phyloP scores from a whole-genome alignment of 2,888 invertebrate species.

The Machimus atricapillus region DNA sequence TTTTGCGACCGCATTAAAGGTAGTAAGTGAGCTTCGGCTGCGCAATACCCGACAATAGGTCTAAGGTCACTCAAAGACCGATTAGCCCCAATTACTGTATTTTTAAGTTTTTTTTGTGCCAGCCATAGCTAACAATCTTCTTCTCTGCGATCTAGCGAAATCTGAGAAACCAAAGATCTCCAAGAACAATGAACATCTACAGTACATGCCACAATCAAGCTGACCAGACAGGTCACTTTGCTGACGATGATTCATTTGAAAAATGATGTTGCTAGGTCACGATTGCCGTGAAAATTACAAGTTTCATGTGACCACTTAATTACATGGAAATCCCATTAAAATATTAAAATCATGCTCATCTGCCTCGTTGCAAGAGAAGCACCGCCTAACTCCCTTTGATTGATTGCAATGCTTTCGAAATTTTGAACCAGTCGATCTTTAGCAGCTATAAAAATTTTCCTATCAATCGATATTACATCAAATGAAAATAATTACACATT shows the following conservation, averaged over 20 bases:
- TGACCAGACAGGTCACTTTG: not conserved
- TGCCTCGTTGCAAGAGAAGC: not conserved
- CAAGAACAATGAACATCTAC: not conserved
- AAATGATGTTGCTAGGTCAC: slow-evolving; percentile 15
- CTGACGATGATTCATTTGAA: not conserved
- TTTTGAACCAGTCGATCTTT: not conserved
- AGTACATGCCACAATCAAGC: not conserved
- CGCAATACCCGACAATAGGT: slow-evolving; percentile 1
- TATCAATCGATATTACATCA: not conserved
- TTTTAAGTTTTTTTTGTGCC: not conserved
- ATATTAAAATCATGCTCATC: not conserved
- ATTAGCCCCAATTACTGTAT: not conserved
- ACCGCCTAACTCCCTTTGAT: not conserved
- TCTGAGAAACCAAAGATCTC: not conserved
- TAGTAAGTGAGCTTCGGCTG: not conserved
- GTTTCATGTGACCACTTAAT: not conserved
- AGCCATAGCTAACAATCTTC: not conserved
- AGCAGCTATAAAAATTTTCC: not conserved
- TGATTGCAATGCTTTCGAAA: not conserved
- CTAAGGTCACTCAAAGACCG: slow-evolving; percentile 8
- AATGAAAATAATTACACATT: not conserved
- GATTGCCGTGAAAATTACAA: not conserved
- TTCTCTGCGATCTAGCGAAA: not conserved
- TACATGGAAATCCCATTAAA: not conserved
- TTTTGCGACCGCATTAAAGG: not conserved